A percentile compares a stretch with the other conserved stretches of the same genome.
phyloP scores from a whole-genome alignment of 2,113 vertebrate genomes.

The Spheniscus mendiculus region DNA sequence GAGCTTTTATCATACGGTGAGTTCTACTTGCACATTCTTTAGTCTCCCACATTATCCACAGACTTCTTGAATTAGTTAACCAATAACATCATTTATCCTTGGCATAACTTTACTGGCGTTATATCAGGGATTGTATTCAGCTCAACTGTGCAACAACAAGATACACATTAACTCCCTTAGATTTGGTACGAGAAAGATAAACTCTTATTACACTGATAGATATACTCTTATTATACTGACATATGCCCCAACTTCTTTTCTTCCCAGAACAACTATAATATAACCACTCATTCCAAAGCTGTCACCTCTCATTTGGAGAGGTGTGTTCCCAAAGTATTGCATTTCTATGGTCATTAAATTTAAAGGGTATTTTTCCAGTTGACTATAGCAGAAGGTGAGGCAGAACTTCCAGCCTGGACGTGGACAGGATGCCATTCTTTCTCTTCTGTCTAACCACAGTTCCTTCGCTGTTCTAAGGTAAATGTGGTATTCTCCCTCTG shows the following conservation, averaged over 20 bases:
- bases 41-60: background rate
- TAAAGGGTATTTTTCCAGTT: background rate
- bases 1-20: background rate
- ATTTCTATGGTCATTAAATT: background rate
- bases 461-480: background rate
- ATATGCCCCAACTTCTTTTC: background rate
- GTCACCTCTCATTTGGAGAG: background rate
- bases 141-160: background rate
- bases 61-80: background rate
- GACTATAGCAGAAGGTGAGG: background rate
- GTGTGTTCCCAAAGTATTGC: background rate
- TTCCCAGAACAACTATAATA: background rate
- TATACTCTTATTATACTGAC: background rate
- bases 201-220: background rate
- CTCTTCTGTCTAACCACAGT: accelerated
- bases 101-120: background rate
- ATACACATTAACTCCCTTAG: background rate
- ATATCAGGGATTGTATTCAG: background rate
- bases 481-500: background rate
- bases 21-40: background rate
- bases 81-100: background rate
- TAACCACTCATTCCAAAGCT: background rate
- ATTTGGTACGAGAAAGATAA: background rate
- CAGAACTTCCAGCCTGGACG: background rate
- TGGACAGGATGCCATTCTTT: background rate